These are phyloP conservation scores for Sphaerophoria rueppellii DNA, from an alignment of 2,888 invertebrate genomes.

Conservation along the genomic window DNA sequence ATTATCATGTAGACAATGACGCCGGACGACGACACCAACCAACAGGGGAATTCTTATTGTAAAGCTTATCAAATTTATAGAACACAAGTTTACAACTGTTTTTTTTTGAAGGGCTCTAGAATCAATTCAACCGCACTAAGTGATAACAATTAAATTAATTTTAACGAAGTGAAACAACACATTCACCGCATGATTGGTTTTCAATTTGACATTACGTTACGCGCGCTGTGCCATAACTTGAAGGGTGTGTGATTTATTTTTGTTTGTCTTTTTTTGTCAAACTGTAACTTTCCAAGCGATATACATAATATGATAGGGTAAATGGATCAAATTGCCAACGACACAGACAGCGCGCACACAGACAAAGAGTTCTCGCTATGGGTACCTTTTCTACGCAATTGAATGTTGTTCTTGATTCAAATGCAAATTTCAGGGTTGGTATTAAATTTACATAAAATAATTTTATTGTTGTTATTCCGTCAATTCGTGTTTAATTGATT, in stretches of 20 bases:
- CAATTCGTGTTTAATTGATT: conserved; percentile 33
- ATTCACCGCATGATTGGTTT: conserved; percentile 29
- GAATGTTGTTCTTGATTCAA: conserved; percentile 17
- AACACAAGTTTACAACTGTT: conserved; percentile 11
- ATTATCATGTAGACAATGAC: background rate
- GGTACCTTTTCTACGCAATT: conserved; percentile 10
- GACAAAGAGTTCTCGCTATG: background rate
- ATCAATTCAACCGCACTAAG: conserved; percentile 27
- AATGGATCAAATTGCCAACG: conserved; percentile 13
- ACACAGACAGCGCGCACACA: background rate
- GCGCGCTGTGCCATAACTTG: background rate
- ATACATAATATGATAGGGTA: background rate
- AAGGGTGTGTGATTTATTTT: background rate
- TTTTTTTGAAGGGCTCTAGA: conserved; percentile 20
- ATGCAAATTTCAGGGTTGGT: conserved; percentile 36
- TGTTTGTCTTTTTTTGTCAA: conserved; percentile 1
- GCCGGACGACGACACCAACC: background rate
- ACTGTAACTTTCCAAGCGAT: conserved; percentile 21
- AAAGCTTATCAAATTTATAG: background rate
- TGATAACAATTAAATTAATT: conserved; percentile 47
- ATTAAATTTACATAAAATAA: conserved; percentile 19
- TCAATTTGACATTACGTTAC: conserved; percentile 32
- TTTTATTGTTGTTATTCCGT: conserved; percentile 17
- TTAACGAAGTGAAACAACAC: conserved; percentile 32
- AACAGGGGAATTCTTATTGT: background rate